Evolutionary conservation across 2,888 invertebrate species (phyloP), one percentile per base, ranked within the genome.

Genomic region (Athripsodes cinereus): DNA sequence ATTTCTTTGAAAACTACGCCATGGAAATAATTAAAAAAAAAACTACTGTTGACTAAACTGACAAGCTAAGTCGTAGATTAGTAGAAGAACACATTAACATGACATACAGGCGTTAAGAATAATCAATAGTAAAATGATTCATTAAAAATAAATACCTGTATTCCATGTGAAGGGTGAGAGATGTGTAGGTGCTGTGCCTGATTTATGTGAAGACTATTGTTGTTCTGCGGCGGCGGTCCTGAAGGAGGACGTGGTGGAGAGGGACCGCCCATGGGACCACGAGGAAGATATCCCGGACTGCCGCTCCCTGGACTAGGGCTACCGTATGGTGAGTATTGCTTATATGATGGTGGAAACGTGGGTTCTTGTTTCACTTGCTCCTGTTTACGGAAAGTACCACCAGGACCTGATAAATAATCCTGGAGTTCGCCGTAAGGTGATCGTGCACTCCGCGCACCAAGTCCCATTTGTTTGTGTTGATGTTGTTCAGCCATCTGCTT

Each of bases 401-500:
- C 64, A 44, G 65, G 66, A 22, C 65, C 65, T 46, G 65, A 26
- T 50, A 63, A 53, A 52, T 58, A 63, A 60, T 79, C 80, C 51
- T 73, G 63, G 34, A 63, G 48, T 26, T 63, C 63, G 52, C 56
- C 50, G 54, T 63, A 63, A 18, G 72, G 70, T 51, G 70, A 71
- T 22, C 72, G 71, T 66, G 72, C 71, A 1, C 72, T 71, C 1
- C 70, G 66, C 67, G 72, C 70, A 75, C 82, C 70, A 34, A 85
- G 76, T 1, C 88, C 87, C 70, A 86, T 78, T 65, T 82, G 85
- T 71, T 89, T 88, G 74, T 92, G 92, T 75, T 95, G 95, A 74
- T 96, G 96, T 72, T 96, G 96, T 71, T 96, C 95, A 40, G 96
- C 96, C 95, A 96, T 95, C 69, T 96, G 95, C 71, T 96, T 96